These are phyloP conservation scores for Quiscalus mexicanus DNA, from an alignment of 2,113 vertebrate genomes.

Conservation along the genomic window DNA sequence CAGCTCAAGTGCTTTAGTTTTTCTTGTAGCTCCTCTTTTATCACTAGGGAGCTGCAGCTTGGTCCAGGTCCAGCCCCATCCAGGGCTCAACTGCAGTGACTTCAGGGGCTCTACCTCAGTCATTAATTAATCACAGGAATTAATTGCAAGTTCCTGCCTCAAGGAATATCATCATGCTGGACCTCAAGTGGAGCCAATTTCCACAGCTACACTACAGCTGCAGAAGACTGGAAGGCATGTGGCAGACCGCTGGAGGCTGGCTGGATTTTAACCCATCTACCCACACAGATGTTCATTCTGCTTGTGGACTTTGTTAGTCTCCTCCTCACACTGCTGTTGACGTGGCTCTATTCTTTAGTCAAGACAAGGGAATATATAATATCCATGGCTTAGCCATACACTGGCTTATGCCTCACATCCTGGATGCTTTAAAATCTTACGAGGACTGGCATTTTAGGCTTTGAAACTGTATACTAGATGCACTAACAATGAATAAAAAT, in stretches of 20 bases:
- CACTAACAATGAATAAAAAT: not conserved
- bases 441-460: not conserved
- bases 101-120: not conserved
- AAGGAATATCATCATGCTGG: not conserved
- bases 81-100: not conserved
- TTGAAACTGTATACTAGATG: not conserved
- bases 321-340: not conserved
- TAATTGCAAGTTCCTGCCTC: not conserved
- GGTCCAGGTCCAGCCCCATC: not conserved
- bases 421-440: not conserved
- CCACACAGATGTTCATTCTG: not conserved
- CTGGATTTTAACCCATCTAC: conserved; percentile 11
- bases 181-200: not conserved
- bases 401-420: not conserved
- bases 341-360: not conserved
- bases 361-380: not conserved
- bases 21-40: not conserved
- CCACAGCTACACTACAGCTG: not conserved
- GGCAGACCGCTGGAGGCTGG: not conserved
- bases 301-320: not conserved
- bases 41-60: not conserved
- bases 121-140: not conserved
- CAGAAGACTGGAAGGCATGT: not conserved
- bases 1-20: not conserved
- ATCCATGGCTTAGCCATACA: not conserved